These are phyloP conservation scores for Sinodicranocentrus sp. DNA, from an alignment of 2,888 invertebrate genomes.

Conservation along the genomic window DNA sequence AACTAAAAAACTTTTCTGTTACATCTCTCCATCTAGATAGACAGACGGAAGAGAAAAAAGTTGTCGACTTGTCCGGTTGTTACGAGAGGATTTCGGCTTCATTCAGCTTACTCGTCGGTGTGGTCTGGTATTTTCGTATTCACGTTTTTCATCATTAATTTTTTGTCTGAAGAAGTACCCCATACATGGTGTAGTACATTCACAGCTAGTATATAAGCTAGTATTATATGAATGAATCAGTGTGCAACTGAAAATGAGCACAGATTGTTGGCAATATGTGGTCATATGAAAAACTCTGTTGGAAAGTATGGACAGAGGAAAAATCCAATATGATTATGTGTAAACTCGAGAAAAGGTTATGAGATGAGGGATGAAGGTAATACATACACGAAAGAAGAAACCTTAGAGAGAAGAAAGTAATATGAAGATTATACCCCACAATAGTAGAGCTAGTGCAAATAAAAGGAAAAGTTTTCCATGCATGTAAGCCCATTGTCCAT, in stretches of 20 bases:
- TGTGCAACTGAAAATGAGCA: neutral
- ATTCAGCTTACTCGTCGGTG: neutral
- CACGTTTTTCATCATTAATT: neutral
- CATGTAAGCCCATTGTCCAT: neutral
- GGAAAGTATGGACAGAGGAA: neutral
- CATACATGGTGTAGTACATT: neutral
- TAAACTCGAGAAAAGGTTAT: neutral
- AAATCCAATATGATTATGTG: neutral
- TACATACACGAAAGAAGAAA: no score
- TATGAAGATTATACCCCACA: no score
- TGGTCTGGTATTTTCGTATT: neutral
- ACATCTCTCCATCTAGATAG: slow-evolving; percentile 1
- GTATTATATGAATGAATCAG: neutral
- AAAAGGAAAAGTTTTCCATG: neutral
- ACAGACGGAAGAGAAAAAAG: neutral
- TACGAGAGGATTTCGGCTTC: neutral
- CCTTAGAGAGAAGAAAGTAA: no score
- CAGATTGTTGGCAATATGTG: neutral
- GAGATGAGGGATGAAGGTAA: slow-evolving; percentile 6
- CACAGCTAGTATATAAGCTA: slow-evolving; percentile 4
- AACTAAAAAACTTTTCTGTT: neutral
- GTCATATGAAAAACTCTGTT: neutral
- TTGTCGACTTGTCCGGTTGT: neutral
- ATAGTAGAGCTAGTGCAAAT: no score
- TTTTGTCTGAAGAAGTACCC: neutral